Percentiles rank a stretch among this genome's conserved stretches.
phyloP scores from a whole-genome alignment of 1,140 invertebrate genomes.

The Leptopilina clavipes region DNA sequence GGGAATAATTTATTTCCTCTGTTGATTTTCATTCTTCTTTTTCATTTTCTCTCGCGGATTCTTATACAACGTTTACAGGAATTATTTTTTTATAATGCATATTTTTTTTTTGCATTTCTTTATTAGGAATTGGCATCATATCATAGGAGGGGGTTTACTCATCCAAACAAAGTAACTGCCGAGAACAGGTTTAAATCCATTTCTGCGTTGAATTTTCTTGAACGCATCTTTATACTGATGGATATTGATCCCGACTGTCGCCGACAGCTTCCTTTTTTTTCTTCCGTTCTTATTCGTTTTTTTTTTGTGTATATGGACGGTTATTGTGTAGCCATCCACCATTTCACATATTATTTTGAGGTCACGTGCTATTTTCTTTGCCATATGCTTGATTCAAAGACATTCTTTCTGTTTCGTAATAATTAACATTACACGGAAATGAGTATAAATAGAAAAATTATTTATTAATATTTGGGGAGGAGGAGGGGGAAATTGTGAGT shows the following conservation, averaged over 20 bases:
- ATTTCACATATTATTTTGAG: background rate
- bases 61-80: background rate
- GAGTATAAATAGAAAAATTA: background rate
- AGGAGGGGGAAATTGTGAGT: conserved; percentile 8
- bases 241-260: conserved; percentile 17
- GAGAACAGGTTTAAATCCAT: background rate
- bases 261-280: conserved; percentile 32
- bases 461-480: background rate
- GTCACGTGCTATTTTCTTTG: background rate
- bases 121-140: background rate
- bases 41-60: background rate
- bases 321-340: background rate
- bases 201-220: conserved; percentile 2
- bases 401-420: background rate
- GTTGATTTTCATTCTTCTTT: background rate
- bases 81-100: background rate
- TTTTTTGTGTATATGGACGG: background rate
- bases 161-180: conserved; percentile 6
- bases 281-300: background rate
- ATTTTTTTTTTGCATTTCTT: background rate
- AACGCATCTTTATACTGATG: conserved; percentile 24
- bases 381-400: background rate
- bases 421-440: background rate
- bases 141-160: background rate
- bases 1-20: too few species aligned